Evolutionary conservation across 2,888 invertebrate species (phyloP), one percentile per base, ranked within the genome.

Genomic region (Metallyticus violacea): DNA sequence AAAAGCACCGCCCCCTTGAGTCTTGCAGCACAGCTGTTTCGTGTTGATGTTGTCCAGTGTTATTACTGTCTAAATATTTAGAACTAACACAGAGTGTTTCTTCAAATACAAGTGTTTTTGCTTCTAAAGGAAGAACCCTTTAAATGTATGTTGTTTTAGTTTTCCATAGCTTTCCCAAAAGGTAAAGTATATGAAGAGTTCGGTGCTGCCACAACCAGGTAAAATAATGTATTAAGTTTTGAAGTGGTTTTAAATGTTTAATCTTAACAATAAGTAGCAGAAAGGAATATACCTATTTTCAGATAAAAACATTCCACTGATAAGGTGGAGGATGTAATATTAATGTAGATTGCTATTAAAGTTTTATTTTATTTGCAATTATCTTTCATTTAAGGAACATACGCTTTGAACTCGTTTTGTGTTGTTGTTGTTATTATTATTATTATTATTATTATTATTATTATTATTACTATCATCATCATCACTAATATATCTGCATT

Each of bases 31-130:
- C 83, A 25, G 62, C 22, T 77, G 77, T 62, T 62, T 62, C 15
- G 40, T 83, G 28, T 83, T 28, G 83, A 77, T 83, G 83, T 83
- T 83, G 83, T 83, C 40, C 40, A 62, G 40, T 62, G 40, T 62
- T 62, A 62, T 62, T 15, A 62, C 22, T 62, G 40, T 62, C 40
- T 62, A 62, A 62, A 62, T 62, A 62, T 62, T 62, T 62, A 62
- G 40, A 62, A 62, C 15, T 62, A 62, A 62, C 40, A 62, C 15
- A 62, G 22, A 62, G 3, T 15, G 40, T 62, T 15, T 62, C 15
- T 62, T 62, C 40, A 62, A 62, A 62, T n/a, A 62, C 15, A 62
- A 62, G 40, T 62, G 40, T 15, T 62, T 62, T 15, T 22, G 22
- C 15, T 62, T 6, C 40, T 62, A 62, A 9, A 62, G 40, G 15